Evolutionary conservation across 2,797 vertebrate species (phyloP).

Genomic region (Tachyglossus aculeatus): DNA sequence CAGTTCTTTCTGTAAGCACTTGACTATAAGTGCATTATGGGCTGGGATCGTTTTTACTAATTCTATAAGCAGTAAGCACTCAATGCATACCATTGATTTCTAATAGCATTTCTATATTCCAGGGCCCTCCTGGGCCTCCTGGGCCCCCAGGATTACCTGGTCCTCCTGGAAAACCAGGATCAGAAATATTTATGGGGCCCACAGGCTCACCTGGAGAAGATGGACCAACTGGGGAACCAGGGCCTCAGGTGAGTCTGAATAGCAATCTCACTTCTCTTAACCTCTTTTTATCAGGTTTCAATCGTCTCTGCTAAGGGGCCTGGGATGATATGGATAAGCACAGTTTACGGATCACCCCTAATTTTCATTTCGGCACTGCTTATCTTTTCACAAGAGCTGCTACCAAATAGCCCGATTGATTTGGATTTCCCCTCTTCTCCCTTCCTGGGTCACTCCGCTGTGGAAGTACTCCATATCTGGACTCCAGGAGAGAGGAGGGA

Average conservation of each 20-base stretch:
- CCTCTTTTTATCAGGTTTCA: too few relatives aligned
- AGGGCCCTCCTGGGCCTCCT: constrained; percentile 88
- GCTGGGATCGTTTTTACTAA: rapidly evolving
- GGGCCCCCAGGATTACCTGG: constrained; percentile 84
- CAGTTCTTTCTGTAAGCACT: neutral
- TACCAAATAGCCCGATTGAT: too few relatives aligned
- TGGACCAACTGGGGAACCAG: constrained; percentile 81
- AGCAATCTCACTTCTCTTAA: neutral
- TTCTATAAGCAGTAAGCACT: neutral
- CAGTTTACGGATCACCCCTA: too few relatives aligned
- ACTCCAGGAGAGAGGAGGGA: too few relatives aligned
- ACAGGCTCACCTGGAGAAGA: constrained; percentile 81
- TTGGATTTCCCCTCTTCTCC: too few relatives aligned
- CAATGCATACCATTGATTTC: neutral
- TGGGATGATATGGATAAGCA: too few relatives aligned
- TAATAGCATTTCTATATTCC: constrained; percentile 39
- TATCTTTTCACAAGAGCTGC: too few relatives aligned
- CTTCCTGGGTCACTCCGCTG: too few relatives aligned
- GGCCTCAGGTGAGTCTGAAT: constrained; percentile 81
- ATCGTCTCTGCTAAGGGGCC: too few relatives aligned
- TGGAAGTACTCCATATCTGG: too few relatives aligned
- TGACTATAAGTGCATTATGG: neutral
- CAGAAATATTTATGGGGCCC: constrained; percentile 68
- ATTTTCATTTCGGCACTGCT: too few relatives aligned
- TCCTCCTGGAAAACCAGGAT: constrained; percentile 63